A percentile compares a stretch with the other conserved stretches of the same genome.
phyloP scores from a whole-genome alignment of 2,888 invertebrate genomes.

The Silvanus unidentatus region DNA sequence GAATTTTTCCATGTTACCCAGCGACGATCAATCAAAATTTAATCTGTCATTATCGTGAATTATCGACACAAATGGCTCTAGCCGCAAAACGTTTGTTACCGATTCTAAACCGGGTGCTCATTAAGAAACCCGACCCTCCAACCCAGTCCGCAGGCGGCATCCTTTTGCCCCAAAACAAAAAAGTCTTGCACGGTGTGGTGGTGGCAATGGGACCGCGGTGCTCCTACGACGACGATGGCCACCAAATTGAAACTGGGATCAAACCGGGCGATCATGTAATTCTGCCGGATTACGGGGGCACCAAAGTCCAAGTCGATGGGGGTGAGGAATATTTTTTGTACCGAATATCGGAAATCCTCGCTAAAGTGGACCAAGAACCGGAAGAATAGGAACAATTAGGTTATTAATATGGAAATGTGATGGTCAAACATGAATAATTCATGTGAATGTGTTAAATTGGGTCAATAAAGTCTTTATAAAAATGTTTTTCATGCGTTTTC shows the following conservation, averaged over 20 bases:
- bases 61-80: not conserved
- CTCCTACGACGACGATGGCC: slow-evolving; percentile 58
- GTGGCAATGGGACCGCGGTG: slow-evolving; percentile 34
- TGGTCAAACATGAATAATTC: too few species aligned
- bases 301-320: slow-evolving; percentile 82
- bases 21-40: not conserved
- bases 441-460: too few species aligned
- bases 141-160: slow-evolving; percentile 31
- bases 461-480: too few species aligned
- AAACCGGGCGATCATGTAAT: slow-evolving; percentile 88
- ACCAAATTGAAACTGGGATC: slow-evolving; percentile 67
- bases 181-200: slow-evolving; percentile 22
- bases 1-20: too few species aligned
- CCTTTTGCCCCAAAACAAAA: slow-evolving; percentile 27
- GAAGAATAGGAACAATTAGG: not conserved
- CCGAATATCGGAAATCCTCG: slow-evolving; percentile 89
- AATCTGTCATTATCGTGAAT: too few species aligned
- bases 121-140: slow-evolving; percentile 26
- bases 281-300: slow-evolving; percentile 95
- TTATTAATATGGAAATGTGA: not conserved
- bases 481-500: too few species aligned
- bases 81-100: slow-evolving; percentile 24
- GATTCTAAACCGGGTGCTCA: slow-evolving; percentile 30
- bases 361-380: slow-evolving; percentile 62
- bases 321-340: slow-evolving; percentile 84